Conservation (phyloP, 2,888 invertebrate genomes). For the Drosophila colorata region DNA sequence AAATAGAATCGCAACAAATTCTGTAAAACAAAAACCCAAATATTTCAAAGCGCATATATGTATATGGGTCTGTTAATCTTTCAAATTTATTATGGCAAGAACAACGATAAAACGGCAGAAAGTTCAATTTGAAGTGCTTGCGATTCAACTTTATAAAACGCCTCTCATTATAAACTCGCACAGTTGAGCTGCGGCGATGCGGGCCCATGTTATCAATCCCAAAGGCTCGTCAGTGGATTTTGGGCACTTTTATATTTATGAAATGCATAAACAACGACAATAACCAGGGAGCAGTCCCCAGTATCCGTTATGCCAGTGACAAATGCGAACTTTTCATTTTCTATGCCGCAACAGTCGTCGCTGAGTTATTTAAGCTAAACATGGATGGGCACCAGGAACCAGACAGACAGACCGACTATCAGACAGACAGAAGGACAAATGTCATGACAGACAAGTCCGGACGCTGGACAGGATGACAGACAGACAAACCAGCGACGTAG, state of each 20-base stretch:
- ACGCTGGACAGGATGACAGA: slow-evolving; percentile 45
- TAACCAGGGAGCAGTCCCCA: slow-evolving; percentile 29
- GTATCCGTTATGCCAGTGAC: slow-evolving; percentile 54
- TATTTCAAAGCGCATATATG: neutral
- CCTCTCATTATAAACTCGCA: slow-evolving; percentile 42
- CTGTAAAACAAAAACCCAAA: neutral
- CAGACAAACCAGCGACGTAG: slow-evolving; percentile 42
- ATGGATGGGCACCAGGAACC: slow-evolving; percentile 50
- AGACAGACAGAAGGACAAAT: slow-evolving; percentile 46
- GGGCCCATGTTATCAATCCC: slow-evolving; percentile 44
- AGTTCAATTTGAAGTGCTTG: slow-evolving; percentile 47
- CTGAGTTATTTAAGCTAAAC: slow-evolving; percentile 69
- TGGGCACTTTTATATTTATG: slow-evolving; percentile 68
- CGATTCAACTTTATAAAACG: slow-evolving; percentile 41
- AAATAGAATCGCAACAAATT: neutral
- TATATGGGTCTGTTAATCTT: slow-evolving; percentile 1
- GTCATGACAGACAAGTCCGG: slow-evolving; percentile 62
- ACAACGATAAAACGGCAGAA: slow-evolving; percentile 14
- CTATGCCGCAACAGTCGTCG: slow-evolving; percentile 57
- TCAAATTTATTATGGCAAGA: slow-evolving; percentile 18
- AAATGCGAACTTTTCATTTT: slow-evolving; percentile 65
- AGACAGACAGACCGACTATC: slow-evolving; percentile 16
- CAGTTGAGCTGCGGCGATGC: slow-evolving; percentile 6
- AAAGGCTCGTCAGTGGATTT: slow-evolving; percentile 60
- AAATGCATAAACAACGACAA: slow-evolving; percentile 66